Conservation (phyloP, 2,888 invertebrate genomes). For the Pristionchus mayeri region DNA sequence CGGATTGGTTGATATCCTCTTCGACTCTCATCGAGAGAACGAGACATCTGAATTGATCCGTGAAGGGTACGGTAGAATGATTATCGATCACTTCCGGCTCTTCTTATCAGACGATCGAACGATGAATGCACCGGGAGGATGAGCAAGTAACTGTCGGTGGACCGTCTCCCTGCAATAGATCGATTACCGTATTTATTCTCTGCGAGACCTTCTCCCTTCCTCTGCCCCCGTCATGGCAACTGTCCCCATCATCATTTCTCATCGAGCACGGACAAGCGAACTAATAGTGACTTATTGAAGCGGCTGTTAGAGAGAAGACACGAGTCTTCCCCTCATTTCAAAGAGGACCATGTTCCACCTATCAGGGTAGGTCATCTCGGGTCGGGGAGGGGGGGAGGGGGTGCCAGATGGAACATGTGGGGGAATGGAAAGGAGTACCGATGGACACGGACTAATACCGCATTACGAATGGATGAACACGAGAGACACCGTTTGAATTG, state of each 20-base stretch:
- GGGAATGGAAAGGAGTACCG: background rate
- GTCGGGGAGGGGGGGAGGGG: background rate
- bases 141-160: conserved; percentile 11
- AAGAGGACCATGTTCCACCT: background rate
- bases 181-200: background rate
- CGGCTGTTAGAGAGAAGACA: conserved; percentile 17
- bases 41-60: conserved; percentile 33
- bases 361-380: conserved; percentile 36
- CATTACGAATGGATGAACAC: conserved; percentile 14
- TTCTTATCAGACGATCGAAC: conserved; percentile 11
- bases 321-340: background rate
- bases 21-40: conserved; percentile 42
- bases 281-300: conserved; percentile 36
- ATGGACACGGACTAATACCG: conserved; percentile 24
- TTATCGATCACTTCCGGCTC: background rate
- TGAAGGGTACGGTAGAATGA: conserved; percentile 20
- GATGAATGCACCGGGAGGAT: conserved; percentile 46
- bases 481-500: conserved; percentile 24
- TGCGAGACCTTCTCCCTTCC: background rate
- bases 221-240: background rate
- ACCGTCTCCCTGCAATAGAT: conserved; percentile 47
- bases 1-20: background rate
- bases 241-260: conserved; percentile 21
- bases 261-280: background rate
- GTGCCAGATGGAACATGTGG: conserved; percentile 16